Evolutionary conservation across 2,113 vertebrate species (phyloP).

Genomic region (Camelus bactrianus): DNA sequence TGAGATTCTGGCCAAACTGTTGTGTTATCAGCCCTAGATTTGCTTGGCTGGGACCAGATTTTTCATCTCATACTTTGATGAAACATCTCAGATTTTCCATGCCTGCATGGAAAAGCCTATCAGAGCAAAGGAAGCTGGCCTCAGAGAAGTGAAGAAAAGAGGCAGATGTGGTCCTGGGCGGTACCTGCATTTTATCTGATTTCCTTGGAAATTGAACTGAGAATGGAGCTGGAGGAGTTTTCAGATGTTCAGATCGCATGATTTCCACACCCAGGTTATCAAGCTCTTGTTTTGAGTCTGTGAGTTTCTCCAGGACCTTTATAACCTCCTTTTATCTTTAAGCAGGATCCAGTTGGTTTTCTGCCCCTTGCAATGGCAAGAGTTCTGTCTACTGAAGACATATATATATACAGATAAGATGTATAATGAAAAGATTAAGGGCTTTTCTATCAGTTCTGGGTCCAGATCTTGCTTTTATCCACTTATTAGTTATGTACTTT

Average conservation of each 20-base stretch:
- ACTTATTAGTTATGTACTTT: background rate
- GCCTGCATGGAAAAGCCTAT: background rate
- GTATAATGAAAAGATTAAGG: background rate
- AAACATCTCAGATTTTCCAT: too few relatives aligned
- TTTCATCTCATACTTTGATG: background rate
- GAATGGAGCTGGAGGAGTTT: background rate
- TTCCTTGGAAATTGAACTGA: background rate
- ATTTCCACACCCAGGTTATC: background rate
- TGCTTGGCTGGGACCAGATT: background rate
- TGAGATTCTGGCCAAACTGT: background rate
- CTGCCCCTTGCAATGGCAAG: background rate
- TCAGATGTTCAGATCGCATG: background rate
- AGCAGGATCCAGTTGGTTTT: background rate
- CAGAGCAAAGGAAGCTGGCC: background rate
- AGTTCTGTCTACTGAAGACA: background rate
- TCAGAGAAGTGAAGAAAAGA: background rate
- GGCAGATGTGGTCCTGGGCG: accelerated
- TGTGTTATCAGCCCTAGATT: background rate
- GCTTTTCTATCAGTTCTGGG: background rate
- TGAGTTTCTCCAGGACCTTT: background rate
- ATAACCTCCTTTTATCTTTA: background rate
- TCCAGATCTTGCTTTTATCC: background rate
- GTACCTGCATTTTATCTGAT: background rate
- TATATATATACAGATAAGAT: background rate
- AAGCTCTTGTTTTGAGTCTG: background rate